Evolutionary conservation across 53 echinoderm and acorn worm species (phyloP).

Genomic region (Crossaster papposus): DNA sequence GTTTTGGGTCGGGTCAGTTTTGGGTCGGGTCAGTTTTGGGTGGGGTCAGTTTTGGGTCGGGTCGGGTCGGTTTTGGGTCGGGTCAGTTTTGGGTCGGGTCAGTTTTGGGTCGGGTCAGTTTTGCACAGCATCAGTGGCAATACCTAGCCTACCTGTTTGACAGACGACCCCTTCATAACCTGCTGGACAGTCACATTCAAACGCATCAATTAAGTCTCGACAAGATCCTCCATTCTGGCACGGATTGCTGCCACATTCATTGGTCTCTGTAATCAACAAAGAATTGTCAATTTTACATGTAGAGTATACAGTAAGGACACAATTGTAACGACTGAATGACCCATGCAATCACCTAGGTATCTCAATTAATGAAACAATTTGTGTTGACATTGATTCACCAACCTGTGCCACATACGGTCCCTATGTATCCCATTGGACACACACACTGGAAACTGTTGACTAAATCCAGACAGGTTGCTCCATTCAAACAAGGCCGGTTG

Average conservation of each 20-base stretch:
- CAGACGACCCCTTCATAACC: constrained; percentile 55
- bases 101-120: too few relatives aligned
- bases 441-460: constrained; percentile 37
- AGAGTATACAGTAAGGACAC: background rate
- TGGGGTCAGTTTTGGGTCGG: too few relatives aligned
- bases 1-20: too few relatives aligned
- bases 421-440: constrained; percentile 49
- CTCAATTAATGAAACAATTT: too few relatives aligned
- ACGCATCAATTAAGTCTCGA: constrained; percentile 20
- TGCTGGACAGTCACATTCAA: constrained; percentile 54
- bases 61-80: too few relatives aligned
- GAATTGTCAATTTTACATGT: background rate
- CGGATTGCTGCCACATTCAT: constrained; percentile 56
- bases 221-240: constrained; percentile 57
- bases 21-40: too few relatives aligned
- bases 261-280: constrained; percentile 3
- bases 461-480: constrained; percentile 48
- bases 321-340: too few relatives aligned
- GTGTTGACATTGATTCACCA: background rate
- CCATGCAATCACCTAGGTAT: too few relatives aligned
- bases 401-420: constrained; percentile 29
- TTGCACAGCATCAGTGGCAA: background rate
- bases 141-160: constrained; percentile 31
- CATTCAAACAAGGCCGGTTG: constrained; percentile 42
- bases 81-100: too few relatives aligned